Conservation (phyloP, 1,140 invertebrate species). For the Rhynchophorus ferrugineus region DNA sequence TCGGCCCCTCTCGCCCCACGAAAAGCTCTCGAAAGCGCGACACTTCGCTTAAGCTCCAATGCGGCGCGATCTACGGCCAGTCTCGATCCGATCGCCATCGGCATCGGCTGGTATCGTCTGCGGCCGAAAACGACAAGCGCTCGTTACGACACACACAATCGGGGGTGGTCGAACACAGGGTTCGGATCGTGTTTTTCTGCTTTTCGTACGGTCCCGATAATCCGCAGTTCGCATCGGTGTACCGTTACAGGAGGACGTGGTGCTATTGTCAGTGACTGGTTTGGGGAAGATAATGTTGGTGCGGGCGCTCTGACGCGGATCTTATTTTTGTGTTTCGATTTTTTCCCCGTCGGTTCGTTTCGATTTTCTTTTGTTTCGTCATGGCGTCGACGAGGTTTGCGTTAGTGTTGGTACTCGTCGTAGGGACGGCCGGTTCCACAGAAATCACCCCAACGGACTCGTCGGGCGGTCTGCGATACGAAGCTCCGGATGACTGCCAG, state of each 20-base stretch:
- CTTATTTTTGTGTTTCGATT: no score
- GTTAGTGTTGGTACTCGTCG: background rate
- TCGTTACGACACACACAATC: background rate
- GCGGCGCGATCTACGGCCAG: background rate
- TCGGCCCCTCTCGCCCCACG: background rate
- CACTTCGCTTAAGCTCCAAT: background rate
- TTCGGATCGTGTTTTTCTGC: no score
- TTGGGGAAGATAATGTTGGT: no score
- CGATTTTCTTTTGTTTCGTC: background rate
- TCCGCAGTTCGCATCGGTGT: no score
- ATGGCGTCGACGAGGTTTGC: background rate
- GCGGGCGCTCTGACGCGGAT: no score
- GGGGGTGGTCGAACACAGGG: no score
- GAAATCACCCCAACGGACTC: constrained; percentile 28
- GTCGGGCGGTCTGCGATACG: constrained; percentile 57
- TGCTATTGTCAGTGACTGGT: no score
- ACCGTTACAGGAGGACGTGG: no score
- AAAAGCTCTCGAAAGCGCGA: background rate
- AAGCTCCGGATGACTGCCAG: constrained; percentile 75
- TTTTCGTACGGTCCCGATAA: background rate
- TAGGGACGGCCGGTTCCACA: background rate
- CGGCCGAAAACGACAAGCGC: no score
- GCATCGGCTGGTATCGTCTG: no score
- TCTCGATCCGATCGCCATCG: background rate
- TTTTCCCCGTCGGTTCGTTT: no score